These are phyloP conservation scores for Rugalucina vietnamica DNA, from an alignment of 2,888 invertebrate genomes.

Conservation along the genomic window DNA sequence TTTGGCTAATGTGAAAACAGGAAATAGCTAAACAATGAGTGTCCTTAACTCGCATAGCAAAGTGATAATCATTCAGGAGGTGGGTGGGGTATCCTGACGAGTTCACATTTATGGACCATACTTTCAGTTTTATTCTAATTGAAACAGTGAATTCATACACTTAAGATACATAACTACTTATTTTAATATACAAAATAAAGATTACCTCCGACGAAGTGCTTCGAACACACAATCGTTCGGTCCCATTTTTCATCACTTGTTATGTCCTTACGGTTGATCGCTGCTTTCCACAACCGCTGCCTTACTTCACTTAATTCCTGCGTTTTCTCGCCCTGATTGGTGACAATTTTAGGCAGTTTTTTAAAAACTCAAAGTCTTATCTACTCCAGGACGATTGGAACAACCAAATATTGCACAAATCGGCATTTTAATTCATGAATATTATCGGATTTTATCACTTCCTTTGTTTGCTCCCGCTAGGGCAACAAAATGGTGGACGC, in stretches of 20 bases:
- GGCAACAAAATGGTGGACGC: conserved; percentile 19
- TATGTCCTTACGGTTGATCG: conserved; percentile 18
- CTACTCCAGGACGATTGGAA: conserved; percentile 12
- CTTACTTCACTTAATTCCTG: conserved; percentile 3
- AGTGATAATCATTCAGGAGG: background rate
- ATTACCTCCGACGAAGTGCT: conserved; percentile 18
- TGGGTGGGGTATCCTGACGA: background rate
- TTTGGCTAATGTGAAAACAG: no score
- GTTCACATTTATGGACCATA: no score
- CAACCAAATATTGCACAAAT: conserved; percentile 11
- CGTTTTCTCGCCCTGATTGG: conserved; percentile 6
- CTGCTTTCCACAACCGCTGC: conserved; percentile 14
- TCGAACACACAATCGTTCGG: conserved; percentile 12
- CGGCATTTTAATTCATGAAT: background rate
- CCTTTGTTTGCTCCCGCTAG: background rate
- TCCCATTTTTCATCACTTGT: conserved; percentile 15
- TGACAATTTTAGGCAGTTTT: conserved; percentile 14
- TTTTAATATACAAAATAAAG: no score
- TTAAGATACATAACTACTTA: no score
- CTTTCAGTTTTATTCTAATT: no score
- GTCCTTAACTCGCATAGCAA: no score
- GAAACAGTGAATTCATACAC: background rate
- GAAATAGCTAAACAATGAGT: no score
- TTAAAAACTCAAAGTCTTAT: background rate
- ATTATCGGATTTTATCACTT: background rate